Evolutionary conservation across 2,888 invertebrate genomes (phyloP).

Genomic region (Terebella lapidaria): DNA sequence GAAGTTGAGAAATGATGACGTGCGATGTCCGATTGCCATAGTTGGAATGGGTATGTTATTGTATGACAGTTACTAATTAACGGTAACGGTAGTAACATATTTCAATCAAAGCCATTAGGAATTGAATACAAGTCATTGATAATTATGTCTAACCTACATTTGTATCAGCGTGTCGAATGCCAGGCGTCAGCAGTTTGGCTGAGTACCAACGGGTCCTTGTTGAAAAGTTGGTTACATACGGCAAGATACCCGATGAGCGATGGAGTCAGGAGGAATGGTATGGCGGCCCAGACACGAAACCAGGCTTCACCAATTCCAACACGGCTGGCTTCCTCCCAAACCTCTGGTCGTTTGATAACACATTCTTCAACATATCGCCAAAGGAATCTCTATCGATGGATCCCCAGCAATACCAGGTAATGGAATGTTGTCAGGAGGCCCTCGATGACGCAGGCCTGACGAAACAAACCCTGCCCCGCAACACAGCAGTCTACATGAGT

Average conservation of each 20-base stretch:
- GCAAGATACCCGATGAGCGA: conserved; percentile 13
- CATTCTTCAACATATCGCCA: conserved; percentile 23
- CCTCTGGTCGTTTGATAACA: conserved; percentile 20
- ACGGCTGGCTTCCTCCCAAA: conserved; percentile 8
- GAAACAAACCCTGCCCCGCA: conserved; percentile 8
- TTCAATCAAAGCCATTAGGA: not conserved
- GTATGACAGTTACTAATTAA: not conserved
- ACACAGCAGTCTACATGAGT: conserved; percentile 20
- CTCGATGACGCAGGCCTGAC: conserved; percentile 20
- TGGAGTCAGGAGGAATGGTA: conserved; percentile 19
- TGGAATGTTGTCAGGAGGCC: conserved; percentile 16
- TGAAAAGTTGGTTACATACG: conserved; percentile 9
- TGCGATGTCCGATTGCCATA: conserved; percentile 12
- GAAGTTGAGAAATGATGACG: not conserved
- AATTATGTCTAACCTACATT: not conserved
- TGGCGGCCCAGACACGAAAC: conserved; percentile 8
- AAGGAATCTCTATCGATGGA: conserved; percentile 22
- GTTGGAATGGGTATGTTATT: conserved; percentile 15
- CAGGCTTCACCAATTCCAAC: conserved; percentile 11
- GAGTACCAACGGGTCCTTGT: conserved; percentile 17
- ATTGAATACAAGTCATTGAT: not conserved
- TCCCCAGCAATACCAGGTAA: conserved; percentile 17
- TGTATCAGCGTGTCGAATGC: conserved; percentile 16
- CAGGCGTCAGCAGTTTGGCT: conserved; percentile 10
- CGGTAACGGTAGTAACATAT: not conserved